Percentiles rank a stretch among this genome's conserved stretches.
Evolutionary conservation across 1,140 invertebrate species (phyloP).

Genomic region (Helicoverpa armigera): DNA sequence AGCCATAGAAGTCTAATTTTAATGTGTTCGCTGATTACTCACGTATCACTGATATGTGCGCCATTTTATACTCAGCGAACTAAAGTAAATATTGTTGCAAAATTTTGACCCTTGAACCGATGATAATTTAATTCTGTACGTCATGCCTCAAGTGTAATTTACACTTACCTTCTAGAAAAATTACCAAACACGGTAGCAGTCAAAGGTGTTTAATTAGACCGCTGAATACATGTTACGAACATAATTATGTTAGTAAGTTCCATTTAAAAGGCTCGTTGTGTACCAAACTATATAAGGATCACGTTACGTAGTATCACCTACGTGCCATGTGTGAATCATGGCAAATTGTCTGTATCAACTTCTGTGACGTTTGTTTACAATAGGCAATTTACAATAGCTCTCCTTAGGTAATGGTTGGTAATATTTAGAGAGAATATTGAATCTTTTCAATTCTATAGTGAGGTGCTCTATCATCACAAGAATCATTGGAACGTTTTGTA

Average conservation of each 20-base stretch:
- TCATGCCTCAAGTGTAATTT: slow-evolving; percentile 1
- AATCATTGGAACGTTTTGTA: too few relatives aligned
- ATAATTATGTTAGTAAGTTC: slow-evolving; percentile 21
- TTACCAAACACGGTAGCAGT: slow-evolving; percentile 8
- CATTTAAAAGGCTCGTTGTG: slow-evolving; percentile 20
- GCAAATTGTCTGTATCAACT: slow-evolving; percentile 43
- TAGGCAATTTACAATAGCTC: slow-evolving; percentile 2
- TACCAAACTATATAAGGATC: background rate
- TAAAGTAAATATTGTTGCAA: too few relatives aligned
- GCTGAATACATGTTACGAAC: background rate
- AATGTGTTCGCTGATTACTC: too few relatives aligned
- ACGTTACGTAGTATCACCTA: slow-evolving; percentile 25
- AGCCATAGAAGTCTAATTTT: too few relatives aligned
- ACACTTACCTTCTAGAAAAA: background rate
- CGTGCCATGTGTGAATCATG: slow-evolving; percentile 43
- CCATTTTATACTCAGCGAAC: too few relatives aligned
- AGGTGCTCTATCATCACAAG: too few relatives aligned
- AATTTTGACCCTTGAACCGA: too few relatives aligned
- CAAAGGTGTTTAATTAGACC: slow-evolving; percentile 25
- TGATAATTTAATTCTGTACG: background rate
- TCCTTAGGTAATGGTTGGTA: slow-evolving; percentile 1
- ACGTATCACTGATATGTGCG: too few relatives aligned
- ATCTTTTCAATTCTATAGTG: background rate
- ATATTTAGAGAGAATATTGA: background rate
- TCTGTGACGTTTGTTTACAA: slow-evolving; percentile 39